phyloP scores from a whole-genome alignment of 2,113 vertebrate species.

The Ancistrus triradiatus region DNA sequence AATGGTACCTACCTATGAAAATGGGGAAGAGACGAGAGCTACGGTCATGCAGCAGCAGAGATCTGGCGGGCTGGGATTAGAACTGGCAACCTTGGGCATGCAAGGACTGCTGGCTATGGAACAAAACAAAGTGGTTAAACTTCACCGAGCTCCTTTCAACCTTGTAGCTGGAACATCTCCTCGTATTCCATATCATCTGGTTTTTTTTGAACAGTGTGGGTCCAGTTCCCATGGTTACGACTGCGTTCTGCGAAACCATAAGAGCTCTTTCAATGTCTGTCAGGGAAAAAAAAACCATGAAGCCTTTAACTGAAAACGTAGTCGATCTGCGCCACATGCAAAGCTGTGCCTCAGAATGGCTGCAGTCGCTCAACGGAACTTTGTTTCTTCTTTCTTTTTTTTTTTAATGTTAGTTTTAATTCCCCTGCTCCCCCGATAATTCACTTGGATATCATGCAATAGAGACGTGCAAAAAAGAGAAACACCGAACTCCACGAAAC shows the following conservation, averaged over 20 bases:
- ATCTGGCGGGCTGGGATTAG: background rate
- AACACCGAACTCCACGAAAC: conserved; percentile 76
- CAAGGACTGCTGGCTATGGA: background rate
- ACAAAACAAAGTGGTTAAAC: conserved; percentile 6
- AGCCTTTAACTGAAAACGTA: conserved; percentile 43
- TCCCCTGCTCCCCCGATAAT: conserved; percentile 58
- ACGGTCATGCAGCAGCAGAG: too few relatives aligned
- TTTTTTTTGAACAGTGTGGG: conserved; percentile 19
- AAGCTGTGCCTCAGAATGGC: conserved; percentile 66
- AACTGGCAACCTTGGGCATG: background rate
- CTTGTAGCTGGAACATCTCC: background rate
- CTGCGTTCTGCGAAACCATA: conserved; percentile 52
- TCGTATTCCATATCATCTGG: background rate
- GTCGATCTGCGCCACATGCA: conserved; percentile 72
- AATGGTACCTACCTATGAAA: too few relatives aligned
- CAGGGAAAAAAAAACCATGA: conserved; percentile 17
- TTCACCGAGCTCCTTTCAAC: conserved; percentile 1
- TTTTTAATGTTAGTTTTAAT: conserved; percentile 48
- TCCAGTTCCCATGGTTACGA: conserved; percentile 45
- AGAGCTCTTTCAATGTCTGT: conserved; percentile 58
- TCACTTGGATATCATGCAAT: conserved; percentile 79
- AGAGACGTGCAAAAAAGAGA: conserved; percentile 80
- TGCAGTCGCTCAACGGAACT: conserved; percentile 59
- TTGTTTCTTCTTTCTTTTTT: conserved; percentile 55
- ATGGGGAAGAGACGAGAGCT: too few relatives aligned